Base-by-base conservation (phyloP, 2,113 vertebrate species). In the Engraulis encrasicolus region DNA sequence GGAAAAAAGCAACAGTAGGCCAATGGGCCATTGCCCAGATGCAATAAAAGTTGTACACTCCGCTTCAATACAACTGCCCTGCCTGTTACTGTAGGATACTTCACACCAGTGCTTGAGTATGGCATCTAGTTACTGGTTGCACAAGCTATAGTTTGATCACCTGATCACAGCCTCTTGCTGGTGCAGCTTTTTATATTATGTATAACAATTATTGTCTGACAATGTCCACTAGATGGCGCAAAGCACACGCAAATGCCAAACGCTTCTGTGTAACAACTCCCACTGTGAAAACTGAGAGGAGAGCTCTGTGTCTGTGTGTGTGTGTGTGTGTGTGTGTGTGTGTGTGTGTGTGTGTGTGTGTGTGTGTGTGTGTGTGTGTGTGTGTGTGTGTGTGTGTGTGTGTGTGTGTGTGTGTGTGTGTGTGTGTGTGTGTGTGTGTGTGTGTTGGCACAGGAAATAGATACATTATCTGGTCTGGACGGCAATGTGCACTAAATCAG, bases 381-480 rank as follows among this genome's bases (percentile, higher is more conserved):
- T 9, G 58, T 4, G n/a, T 2, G 1, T 9, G 58, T 11, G 58
- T 23, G 20, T n/a, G 20, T 27, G 20, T 36, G 66, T 34, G 40
- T 31, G 31, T 34, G 61, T 34, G 54, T 58, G 54, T 23, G 54
- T 23, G 1, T 23, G 54, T n/a, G 20, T n/a, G 58, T 9, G 58
- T 9, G 58, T 4, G n/a, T 2, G 1, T 9, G 58, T 11, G 58
- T 23, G 20, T n/a, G 20, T 27, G 20, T 36, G 66, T 34, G 27
- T 17, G 66, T 34, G 66, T 34, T 74, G 66, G 66, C 66, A 66
- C 23, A 74, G 66, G 66, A 74, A 74, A 74, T 74, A 17, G 66
- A 74, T 74, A 74, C 11, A 14, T 74, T 74, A 74, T 74, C 66
- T 31, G 17, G 27, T 74, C 66, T 31, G 66, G 66, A 74, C 27